Evolutionary conservation across 2,888 invertebrate species (phyloP), one percentile per base, ranked within the genome.

Genomic region (Aspidiotus rigidus): DNA sequence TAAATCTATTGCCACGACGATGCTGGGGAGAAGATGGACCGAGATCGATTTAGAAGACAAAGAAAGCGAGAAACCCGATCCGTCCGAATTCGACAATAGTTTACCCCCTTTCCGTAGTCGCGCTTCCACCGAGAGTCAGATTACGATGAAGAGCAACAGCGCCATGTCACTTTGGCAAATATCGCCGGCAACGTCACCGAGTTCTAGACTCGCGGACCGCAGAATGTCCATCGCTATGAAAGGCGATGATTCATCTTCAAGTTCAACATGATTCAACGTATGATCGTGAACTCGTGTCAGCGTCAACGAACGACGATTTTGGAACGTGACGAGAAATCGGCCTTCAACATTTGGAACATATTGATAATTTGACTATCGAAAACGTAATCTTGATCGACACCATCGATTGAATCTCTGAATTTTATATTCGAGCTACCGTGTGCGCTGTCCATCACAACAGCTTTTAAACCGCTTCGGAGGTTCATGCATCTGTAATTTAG

Each of bases 171-270:
- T 80, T 80, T 71, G 81, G 80, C 2, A 74, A 56, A 69, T 79
- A 78, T 39, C 76, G 79, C 11, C 74, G 78, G 62, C 75, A 78
- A 44, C 80, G 80, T 0, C 79, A 79, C 72, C 80, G 70, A 66
- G 82, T 1, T 74, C 75, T 7, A 80, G 81, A 72, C 80, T 80
- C 6, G 82, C 84, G 0, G 83, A 84, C 62, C 80, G 89, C 49
- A 80, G 89, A 72, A 88, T 89, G 86, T 89, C 89, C 76, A 89
- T 90, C 72, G 88, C 89, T 55, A 87, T 88, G 82, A 80, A 83
- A 71, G 87, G 87, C 64, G 84, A 83, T 75, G 84, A 83, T 39
- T 28, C 59, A 39, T 59, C 59, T 39, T 59, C 59, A 39, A 59
- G 11, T 39, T 59, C 17, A 28, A 11, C 59, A 28, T 59, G 28